These are phyloP conservation scores for Heliconius hermathena DNA, from an alignment of 1,140 invertebrate genomes.

Conservation along the genomic window DNA sequence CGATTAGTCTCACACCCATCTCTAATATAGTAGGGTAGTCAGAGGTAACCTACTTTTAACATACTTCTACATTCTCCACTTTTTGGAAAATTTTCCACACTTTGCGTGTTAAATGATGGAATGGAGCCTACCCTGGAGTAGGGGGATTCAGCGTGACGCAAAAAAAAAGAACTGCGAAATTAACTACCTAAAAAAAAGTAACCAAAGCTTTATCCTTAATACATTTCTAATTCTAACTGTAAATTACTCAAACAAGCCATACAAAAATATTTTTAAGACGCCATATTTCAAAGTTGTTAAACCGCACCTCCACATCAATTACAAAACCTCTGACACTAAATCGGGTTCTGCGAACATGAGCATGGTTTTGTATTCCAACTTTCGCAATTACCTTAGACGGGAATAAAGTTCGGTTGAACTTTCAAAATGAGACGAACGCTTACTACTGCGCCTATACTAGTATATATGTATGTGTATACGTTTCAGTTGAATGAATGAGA, in stretches of 20 bases:
- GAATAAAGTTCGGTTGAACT: conserved; percentile 71
- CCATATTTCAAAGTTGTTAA: conserved; percentile 33
- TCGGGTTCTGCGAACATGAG: conserved; percentile 58
- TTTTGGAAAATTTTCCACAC: no score
- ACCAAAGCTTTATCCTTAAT: no score
- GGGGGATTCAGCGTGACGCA: no score
- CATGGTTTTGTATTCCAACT: conserved; percentile 73
- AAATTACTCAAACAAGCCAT: neutral
- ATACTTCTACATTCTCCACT: no score
- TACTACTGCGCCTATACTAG: conserved; percentile 37
- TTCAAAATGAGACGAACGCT: conserved; percentile 71
- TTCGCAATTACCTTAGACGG: conserved; percentile 76
- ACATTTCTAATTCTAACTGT: neutral
- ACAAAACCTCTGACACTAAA: conserved; percentile 69
- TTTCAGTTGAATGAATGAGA: neutral
- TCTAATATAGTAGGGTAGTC: no score
- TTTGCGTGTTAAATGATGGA: no score
- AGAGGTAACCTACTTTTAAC: no score
- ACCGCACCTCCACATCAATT: conserved; percentile 60
- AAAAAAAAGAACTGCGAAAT: no score
- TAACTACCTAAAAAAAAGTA: no score
- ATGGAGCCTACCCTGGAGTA: no score
- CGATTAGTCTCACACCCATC: no score
- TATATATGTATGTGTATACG: neutral
- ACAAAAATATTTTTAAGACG: conserved; percentile 16